phyloP scores from a whole-genome alignment of 2,113 vertebrate species.

The Cryptomyrus ogoouensis region DNA sequence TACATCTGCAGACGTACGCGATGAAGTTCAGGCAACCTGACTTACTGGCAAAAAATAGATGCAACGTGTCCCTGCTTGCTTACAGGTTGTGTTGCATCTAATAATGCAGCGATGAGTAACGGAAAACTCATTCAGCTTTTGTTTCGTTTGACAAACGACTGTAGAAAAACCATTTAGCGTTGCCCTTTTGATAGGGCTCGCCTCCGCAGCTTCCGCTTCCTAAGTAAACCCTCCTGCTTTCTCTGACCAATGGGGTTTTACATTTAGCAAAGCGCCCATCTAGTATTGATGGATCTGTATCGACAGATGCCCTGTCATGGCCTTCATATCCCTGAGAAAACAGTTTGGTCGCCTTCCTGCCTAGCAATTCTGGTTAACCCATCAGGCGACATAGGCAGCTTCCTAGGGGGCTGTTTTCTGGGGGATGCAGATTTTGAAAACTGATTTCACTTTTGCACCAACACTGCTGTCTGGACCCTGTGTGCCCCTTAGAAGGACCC shows the following conservation, averaged over 20 bases:
- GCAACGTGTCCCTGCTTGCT: background rate
- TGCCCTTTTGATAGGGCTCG: background rate
- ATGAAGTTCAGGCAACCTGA: background rate
- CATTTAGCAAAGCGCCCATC: background rate
- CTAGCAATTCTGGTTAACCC: background rate
- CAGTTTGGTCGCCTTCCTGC: background rate
- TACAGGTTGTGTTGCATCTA: background rate
- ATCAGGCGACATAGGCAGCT: background rate
- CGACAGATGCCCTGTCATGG: background rate
- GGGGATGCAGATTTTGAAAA: background rate
- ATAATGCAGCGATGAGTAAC: background rate
- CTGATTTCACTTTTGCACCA: background rate
- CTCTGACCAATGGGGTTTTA: background rate
- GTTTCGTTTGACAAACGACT: background rate
- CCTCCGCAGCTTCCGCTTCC: background rate
- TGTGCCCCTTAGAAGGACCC: background rate
- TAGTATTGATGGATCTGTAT: background rate
- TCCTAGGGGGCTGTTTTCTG: background rate
- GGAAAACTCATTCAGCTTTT: background rate
- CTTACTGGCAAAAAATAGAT: background rate
- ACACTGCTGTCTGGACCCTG: background rate
- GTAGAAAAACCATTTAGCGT: background rate
- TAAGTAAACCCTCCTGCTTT: background rate
- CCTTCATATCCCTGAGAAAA: conserved; percentile 7
- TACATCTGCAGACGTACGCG: background rate